These are phyloP conservation scores for Synanthedon vespiformis DNA, from an alignment of 2,888 invertebrate species.

Conservation along the genomic window DNA sequence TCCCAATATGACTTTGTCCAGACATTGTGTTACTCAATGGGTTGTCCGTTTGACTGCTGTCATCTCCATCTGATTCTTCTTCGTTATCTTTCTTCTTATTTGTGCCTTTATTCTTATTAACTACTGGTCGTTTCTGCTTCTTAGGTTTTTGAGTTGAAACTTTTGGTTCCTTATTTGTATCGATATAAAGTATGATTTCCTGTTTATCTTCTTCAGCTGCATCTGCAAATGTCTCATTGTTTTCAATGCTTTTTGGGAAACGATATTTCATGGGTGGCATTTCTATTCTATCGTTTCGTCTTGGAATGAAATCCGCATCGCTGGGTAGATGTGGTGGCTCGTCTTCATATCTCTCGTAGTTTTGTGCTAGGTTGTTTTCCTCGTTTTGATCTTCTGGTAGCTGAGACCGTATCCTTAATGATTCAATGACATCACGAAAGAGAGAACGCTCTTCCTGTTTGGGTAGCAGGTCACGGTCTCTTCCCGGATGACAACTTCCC, in stretches of 20 bases:
- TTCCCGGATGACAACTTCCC: slow-evolving; percentile 38
- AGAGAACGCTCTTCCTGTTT: slow-evolving; percentile 42
- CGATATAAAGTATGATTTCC: slow-evolving; percentile 42
- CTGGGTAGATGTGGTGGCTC: slow-evolving; percentile 37
- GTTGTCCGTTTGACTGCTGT: background rate
- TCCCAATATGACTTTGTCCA: slow-evolving; percentile 60
- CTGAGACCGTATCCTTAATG: slow-evolving; percentile 42
- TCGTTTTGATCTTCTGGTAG: slow-evolving; percentile 44
- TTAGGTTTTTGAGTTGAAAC: slow-evolving; percentile 35
- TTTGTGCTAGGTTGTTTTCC: slow-evolving; percentile 44
- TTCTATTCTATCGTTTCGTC: slow-evolving; percentile 58
- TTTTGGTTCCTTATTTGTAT: slow-evolving; percentile 27
- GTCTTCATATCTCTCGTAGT: slow-evolving; percentile 35
- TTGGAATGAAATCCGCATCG: slow-evolving; percentile 43
- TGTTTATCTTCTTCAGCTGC: slow-evolving; percentile 23
- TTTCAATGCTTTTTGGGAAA: slow-evolving; percentile 40
- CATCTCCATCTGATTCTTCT: slow-evolving; percentile 16
- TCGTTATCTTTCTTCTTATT: slow-evolving; percentile 20
- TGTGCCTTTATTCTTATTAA: slow-evolving; percentile 17
- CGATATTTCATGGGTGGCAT: slow-evolving; percentile 51
- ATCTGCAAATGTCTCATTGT: slow-evolving; percentile 19
- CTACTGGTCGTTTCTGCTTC: slow-evolving; percentile 22
- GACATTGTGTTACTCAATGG: slow-evolving; percentile 46
- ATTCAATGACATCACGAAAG: slow-evolving; percentile 56
- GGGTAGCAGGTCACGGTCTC: slow-evolving; percentile 20